Conservation (phyloP, 2,113 vertebrate species). For the Poeciliopsis prolifica region DNA sequence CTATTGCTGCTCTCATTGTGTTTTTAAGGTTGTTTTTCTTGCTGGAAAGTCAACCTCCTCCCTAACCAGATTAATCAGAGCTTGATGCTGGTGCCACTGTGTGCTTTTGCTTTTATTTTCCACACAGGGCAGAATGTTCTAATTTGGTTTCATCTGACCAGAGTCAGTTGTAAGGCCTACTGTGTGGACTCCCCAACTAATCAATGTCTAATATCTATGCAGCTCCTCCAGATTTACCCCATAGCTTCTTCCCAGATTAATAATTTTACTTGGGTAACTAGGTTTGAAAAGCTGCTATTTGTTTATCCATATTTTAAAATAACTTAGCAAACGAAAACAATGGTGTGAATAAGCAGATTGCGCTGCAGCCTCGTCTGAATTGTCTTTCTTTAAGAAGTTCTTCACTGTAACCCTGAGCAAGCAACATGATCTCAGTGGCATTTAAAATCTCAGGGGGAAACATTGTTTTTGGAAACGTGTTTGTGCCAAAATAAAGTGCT, state of each 20-base stretch:
- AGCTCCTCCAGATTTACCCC: too few relatives aligned
- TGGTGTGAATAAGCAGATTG: too few relatives aligned
- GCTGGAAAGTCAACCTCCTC: neutral
- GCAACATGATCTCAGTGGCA: slow-evolving; percentile 17
- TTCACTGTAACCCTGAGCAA: neutral
- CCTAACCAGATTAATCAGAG: neutral
- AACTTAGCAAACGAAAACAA: neutral
- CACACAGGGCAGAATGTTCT: too few relatives aligned
- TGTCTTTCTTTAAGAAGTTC: neutral
- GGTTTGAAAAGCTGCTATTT: neutral
- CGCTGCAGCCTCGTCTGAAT: neutral
- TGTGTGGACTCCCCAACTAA: too few relatives aligned
- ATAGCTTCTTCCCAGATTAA: too few relatives aligned
- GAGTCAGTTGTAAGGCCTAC: neutral
- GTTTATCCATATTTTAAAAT: neutral
- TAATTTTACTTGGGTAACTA: too few relatives aligned
- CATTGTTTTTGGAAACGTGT: neutral
- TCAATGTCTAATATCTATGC: too few relatives aligned
- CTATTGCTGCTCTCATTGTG: neutral
- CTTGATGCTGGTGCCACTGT: too few relatives aligned
- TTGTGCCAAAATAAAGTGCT: slow-evolving; percentile 32
- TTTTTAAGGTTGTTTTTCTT: neutral
- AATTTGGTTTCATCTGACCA: neutral
- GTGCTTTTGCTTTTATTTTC: too few relatives aligned
- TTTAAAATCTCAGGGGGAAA: slow-evolving; percentile 38